Evolutionary conservation across 2,888 invertebrate species (phyloP), one percentile per base, ranked within the genome.

Genomic region (Drosophila quinaria): DNA sequence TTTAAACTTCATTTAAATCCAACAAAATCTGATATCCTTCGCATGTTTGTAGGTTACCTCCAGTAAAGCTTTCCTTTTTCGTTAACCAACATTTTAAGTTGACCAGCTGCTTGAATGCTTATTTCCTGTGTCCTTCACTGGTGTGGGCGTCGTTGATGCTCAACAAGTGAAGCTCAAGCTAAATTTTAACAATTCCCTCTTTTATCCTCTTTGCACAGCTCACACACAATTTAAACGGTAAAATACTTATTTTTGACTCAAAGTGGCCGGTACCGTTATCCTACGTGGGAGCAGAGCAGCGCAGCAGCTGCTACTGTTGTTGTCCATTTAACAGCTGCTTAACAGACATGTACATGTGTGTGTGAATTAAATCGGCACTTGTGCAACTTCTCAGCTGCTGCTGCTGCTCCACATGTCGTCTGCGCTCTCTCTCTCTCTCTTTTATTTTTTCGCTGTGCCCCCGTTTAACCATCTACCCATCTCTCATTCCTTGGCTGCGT

Each of bases 241-340:
- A 71, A 59, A 65, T 60, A 56, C 42, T 70, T 74, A 71, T 70
- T 70, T 76, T 71, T 44, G 70, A 58, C 35, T 58, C 41, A 52
- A 72, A 49, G 61, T 67, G 56, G 44, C 25, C 49, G 17, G 25
- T 49, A 59, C 77, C 72, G 72, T 74, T 74, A 71, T 65, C 42
- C 61, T 50, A 69, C 49, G 60, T 61, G 56, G 56, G 39, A 54
- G 71, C 66, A 62, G 61, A 35, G 25, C 35, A 51, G 39, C 49
- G 55, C 50, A 55, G 55, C 62, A 54, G 39, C 70, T 22, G 50
- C 50, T 8, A 9, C 15, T 10, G 22, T 44, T 47, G 47, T 63
- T 66, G 80, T 58, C 62, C 76, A 69, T 80, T 80, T 69, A 86
- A 80, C 87, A 86, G 84, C 87, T 81, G 81, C 74, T 86, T 86